Evolutionary conservation across 2,113 vertebrate species (phyloP).

Genomic region (Budorcas taxicolor): DNA sequence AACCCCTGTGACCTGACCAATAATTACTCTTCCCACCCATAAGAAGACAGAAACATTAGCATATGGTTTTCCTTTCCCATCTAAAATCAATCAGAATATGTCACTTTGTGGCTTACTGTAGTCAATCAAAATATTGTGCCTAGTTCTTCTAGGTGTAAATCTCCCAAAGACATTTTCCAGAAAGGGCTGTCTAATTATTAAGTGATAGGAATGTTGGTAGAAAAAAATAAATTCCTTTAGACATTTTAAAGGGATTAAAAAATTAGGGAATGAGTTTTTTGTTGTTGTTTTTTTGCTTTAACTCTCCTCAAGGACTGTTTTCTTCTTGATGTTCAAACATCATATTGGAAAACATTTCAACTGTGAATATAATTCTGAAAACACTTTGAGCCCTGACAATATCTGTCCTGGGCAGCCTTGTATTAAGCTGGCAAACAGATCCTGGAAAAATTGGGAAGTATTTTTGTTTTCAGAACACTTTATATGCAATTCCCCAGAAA

Average conservation of each 20-base stretch:
- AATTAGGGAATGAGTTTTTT: slow-evolving; percentile 9
- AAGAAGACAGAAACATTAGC: slow-evolving; percentile 49
- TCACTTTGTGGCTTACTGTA: slow-evolving; percentile 35
- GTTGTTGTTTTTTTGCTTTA: background rate
- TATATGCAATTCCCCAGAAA: slow-evolving; percentile 63
- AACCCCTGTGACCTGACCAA: background rate
- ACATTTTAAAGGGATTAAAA: slow-evolving; percentile 28
- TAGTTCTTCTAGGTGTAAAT: slow-evolving; percentile 55
- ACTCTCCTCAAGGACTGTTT: slow-evolving; percentile 21
- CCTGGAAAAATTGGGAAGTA: slow-evolving; percentile 45
- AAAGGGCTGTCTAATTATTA: slow-evolving; percentile 50
- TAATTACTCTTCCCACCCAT: slow-evolving; percentile 32
- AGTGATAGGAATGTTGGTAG: slow-evolving; percentile 29
- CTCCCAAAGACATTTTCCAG: slow-evolving; percentile 48
- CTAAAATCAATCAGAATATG: slow-evolving; percentile 59
- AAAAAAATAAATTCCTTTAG: slow-evolving; percentile 53
- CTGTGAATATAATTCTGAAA: slow-evolving; percentile 55
- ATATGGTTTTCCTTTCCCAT: slow-evolving; percentile 29
- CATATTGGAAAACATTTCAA: slow-evolving; percentile 58
- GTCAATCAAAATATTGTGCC: slow-evolving; percentile 58
- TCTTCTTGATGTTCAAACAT: slow-evolving; percentile 55
- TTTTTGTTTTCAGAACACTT: slow-evolving; percentile 62
- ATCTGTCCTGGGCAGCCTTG: slow-evolving; percentile 45
- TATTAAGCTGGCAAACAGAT: slow-evolving; percentile 52
- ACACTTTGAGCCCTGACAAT: slow-evolving; percentile 38